Conservation (phyloP, 1,140 invertebrate genomes). For the Drosophila watanabei region DNA sequence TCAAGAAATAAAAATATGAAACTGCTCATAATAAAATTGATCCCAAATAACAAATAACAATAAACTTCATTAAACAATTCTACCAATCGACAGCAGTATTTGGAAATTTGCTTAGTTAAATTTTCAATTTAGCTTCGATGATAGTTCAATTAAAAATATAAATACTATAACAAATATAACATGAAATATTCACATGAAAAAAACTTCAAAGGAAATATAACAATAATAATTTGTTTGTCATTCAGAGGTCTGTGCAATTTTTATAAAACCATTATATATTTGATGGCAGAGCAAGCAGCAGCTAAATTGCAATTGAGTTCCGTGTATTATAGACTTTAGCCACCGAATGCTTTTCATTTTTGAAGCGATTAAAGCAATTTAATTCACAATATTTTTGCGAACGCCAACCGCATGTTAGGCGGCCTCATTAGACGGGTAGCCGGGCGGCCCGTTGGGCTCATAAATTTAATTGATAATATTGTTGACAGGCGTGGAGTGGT, state of each 20-base stretch:
- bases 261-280: slow-evolving; percentile 6
- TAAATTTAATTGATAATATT: slow-evolving; percentile 79
- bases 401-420: slow-evolving; percentile 23
- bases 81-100: background rate
- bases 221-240: background rate
- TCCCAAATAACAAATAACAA: background rate
- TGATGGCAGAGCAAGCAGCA: background rate
- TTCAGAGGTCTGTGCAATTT: background rate
- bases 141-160: background rate
- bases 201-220: slow-evolving; percentile 2
- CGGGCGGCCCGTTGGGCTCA: slow-evolving; percentile 32
- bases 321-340: background rate
- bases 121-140: background rate
- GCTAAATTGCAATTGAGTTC: slow-evolving; percentile 8
- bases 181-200: background rate
- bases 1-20: background rate
- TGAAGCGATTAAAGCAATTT: slow-evolving; percentile 62
- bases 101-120: background rate
- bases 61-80: background rate
- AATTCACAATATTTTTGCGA: slow-evolving; percentile 48
- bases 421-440: slow-evolving; percentile 29
- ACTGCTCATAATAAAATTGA: background rate
- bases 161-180: background rate
- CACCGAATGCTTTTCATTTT: slow-evolving; percentile 12
- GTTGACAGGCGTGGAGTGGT: slow-evolving; percentile 64